Evolutionary conservation across 2,888 invertebrate genomes (phyloP), one percentile per base, ranked within the genome.

Genomic region (Gortyna flavago): DNA sequence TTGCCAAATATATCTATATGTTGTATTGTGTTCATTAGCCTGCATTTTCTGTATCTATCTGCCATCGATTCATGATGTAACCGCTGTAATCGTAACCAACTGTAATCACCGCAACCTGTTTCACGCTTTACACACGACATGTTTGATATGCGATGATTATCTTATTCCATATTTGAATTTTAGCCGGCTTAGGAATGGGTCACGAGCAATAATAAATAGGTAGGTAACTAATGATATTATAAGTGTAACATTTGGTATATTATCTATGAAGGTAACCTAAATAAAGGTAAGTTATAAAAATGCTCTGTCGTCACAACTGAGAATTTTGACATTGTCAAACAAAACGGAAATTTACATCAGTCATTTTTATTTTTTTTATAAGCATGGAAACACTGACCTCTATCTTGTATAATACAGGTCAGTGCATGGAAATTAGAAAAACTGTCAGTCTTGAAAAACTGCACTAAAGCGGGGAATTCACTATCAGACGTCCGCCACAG

Each of bases 1-100:
- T 48, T 35, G 16, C 78, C 72, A 73, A 32, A 70, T 65, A 84
- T 84, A 16, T 84, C 84, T 66, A 87, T 83, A 68, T 87, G 87
- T 77, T 83, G 83, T 69, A 87, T 85, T 48, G 75, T 69, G 73
- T 80, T 79, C 77, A 83, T 72, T 59, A 81, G 75, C 71, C 73
- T 48, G 61, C 87, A 87, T 66, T 81, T 76, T 68, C 62, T 83
- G 29, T 80, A 85, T 65, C 80, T 80, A 21, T 85, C 79, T 74
- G 82, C 65, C 16, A 75, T 76, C 64, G 81, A 41, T 48, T 65
- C 68, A 18, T 72, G n/a, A 6, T 65, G 72, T 48, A 69, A 65
- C 62, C 29, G 41, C 29, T 64, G 77, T n/a, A 62, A 48, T 25
- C 16, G 35, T 48, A 77, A 38, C 48, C 48, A 77, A 48, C 44